phyloP scores from a whole-genome alignment of 2,113 vertebrate genomes.

The Eretmochelys imbricata region DNA sequence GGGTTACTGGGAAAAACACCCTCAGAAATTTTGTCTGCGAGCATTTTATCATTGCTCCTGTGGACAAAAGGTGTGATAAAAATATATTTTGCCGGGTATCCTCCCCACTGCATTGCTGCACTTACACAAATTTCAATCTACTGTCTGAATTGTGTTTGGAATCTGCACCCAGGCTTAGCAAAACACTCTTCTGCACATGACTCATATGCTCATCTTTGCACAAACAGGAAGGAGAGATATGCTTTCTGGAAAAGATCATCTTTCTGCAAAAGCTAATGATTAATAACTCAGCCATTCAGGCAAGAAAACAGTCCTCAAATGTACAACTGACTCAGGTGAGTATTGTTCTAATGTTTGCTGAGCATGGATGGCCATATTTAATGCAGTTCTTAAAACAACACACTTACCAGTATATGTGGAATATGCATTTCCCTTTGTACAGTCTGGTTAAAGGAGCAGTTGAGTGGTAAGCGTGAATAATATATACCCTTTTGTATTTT shows the following conservation, averaged over 20 bases:
- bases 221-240: conserved; percentile 54
- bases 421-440: background rate
- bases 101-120: background rate
- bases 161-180: conserved; percentile 24
- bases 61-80: background rate
- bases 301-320: conserved; percentile 25
- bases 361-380: conserved; percentile 24
- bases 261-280: conserved; percentile 61
- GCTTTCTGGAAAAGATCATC: background rate
- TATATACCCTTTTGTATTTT: conserved; percentile 2
- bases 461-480: background rate
- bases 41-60: conserved; percentile 10
- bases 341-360: background rate
- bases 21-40: conserved; percentile 39
- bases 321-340: background rate
- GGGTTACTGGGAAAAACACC: background rate
- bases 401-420: background rate
- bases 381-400: conserved; percentile 8
- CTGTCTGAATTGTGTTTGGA: conserved; percentile 59
- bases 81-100: background rate
- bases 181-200: conserved; percentile 21
- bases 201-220: conserved; percentile 47
- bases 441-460: background rate
- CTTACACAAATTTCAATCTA: conserved; percentile 11
- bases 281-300: conserved; percentile 13